A percentile compares a stretch with the other conserved stretches of the same genome.
These are phyloP conservation scores for Muscicapa adusta DNA, from an alignment of 2,113 vertebrate species.

Conservation along the genomic window DNA sequence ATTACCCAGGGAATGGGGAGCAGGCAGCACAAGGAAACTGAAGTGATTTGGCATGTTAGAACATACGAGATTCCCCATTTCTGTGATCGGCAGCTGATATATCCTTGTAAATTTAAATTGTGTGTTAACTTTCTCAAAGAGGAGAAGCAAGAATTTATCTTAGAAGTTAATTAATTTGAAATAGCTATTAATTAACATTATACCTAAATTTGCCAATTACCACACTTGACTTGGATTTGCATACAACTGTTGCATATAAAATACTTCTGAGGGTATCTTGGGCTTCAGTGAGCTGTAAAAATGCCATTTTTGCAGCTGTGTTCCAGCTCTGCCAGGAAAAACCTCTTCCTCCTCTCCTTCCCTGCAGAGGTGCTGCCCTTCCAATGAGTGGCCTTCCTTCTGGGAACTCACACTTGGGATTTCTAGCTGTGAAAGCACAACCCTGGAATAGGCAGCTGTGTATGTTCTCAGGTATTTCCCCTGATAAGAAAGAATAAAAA, in stretches of 20 bases:
- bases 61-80: not conserved
- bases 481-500: not conserved
- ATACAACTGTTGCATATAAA: constrained; percentile 19
- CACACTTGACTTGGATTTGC: constrained; percentile 28
- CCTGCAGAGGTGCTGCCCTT: not conserved
- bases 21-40: not conserved
- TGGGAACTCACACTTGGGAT: not conserved
- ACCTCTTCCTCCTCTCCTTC: not conserved
- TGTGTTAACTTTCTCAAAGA: constrained; percentile 7
- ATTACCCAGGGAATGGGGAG: not conserved
- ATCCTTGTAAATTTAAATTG: constrained; percentile 4
- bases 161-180: constrained; percentile 31
- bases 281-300: not conserved
- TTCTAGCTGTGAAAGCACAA: not conserved
- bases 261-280: not conserved
- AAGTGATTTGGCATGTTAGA: not conserved
- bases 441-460: not conserved
- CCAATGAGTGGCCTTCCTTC: not conserved
- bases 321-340: not conserved
- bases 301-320: not conserved
- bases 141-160: constrained; percentile 3
- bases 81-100: not conserved
- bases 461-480: not conserved
- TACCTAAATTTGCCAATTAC: constrained; percentile 36
- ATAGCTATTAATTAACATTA: constrained; percentile 39